These are phyloP conservation scores for Limnothrissa miodon DNA, from an alignment of 2,113 vertebrate species.

Conservation along the genomic window DNA sequence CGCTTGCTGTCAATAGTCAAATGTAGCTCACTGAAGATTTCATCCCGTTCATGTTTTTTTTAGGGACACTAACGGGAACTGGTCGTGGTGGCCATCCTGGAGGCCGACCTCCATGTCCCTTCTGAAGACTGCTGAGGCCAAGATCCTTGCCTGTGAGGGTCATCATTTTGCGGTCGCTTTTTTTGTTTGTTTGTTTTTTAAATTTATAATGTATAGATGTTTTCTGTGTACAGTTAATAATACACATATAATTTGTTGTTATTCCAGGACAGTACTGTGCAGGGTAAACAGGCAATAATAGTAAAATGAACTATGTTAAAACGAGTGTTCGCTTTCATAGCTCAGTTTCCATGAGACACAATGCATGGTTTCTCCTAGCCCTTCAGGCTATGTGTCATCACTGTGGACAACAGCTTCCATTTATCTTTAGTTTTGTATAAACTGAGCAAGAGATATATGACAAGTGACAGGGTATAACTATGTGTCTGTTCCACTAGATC, in stretches of 20 bases:
- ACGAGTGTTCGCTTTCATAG: too few species aligned
- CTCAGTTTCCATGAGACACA: neutral
- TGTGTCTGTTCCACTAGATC: too few species aligned
- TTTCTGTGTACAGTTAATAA: too few species aligned
- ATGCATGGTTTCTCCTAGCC: neutral
- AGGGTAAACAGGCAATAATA: too few species aligned
- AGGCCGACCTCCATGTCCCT: constrained; percentile 90
- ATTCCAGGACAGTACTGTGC: too few species aligned
- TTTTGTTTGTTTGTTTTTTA: too few species aligned
- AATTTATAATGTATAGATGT: too few species aligned
- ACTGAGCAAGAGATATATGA: too few species aligned
- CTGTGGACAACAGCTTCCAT: neutral
- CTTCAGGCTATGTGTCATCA: neutral
- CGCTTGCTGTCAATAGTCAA: neutral
- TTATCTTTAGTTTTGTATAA: neutral
- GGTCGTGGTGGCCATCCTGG: constrained; percentile 87
- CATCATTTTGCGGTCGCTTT: neutral
- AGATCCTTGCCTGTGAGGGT: constrained; percentile 83
- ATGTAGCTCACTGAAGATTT: neutral
- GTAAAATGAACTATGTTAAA: too few species aligned
- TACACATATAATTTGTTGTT: too few species aligned
- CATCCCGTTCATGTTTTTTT: neutral
- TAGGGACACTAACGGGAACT: constrained; percentile 70
- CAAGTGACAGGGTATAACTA: too few species aligned
- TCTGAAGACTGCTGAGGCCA: constrained; percentile 84